Conservation (phyloP, 1,140 invertebrate species). For the Ctenoplectra terminalis region DNA sequence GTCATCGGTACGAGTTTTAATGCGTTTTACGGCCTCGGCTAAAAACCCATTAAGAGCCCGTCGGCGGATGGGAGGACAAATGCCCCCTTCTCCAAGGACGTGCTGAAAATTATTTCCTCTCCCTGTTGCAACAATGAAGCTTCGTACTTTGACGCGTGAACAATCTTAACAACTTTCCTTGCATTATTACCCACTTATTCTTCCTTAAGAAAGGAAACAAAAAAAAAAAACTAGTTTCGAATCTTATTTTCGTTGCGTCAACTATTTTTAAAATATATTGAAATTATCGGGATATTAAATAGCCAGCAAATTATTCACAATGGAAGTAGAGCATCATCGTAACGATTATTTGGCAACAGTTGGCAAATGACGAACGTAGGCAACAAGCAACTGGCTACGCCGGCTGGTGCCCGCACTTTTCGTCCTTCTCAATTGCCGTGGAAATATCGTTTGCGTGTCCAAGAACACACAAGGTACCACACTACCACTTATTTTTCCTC, state of each 20-base stretch:
- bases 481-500: background rate
- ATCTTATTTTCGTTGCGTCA: too few relatives aligned
- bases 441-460: slow-evolving; percentile 76
- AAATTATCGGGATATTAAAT: too few relatives aligned
- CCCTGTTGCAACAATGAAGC: slow-evolving; percentile 57
- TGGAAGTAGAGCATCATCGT: slow-evolving; percentile 9
- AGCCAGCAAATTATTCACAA: background rate
- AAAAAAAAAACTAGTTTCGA: too few relatives aligned
- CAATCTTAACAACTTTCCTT: background rate
- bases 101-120: slow-evolving; percentile 68
- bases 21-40: slow-evolving; percentile 78
- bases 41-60: slow-evolving; percentile 78
- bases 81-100: slow-evolving; percentile 66
- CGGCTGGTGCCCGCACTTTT: slow-evolving; percentile 74
- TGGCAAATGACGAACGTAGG: slow-evolving; percentile 36
- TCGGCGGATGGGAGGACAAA: slow-evolving; percentile 73
- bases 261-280: too few relatives aligned
- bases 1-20: slow-evolving; percentile 79
- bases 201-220: too few relatives aligned
- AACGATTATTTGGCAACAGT: slow-evolving; percentile 50
- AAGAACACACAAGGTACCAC: slow-evolving; percentile 26
- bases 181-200: background rate
- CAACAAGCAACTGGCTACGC: slow-evolving; percentile 46
- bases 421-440: slow-evolving; percentile 69
- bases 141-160: slow-evolving; percentile 20